These are phyloP conservation scores for Hippopotamyrus pictus DNA, from an alignment of 2,797 vertebrate genomes.

Conservation along the genomic window DNA sequence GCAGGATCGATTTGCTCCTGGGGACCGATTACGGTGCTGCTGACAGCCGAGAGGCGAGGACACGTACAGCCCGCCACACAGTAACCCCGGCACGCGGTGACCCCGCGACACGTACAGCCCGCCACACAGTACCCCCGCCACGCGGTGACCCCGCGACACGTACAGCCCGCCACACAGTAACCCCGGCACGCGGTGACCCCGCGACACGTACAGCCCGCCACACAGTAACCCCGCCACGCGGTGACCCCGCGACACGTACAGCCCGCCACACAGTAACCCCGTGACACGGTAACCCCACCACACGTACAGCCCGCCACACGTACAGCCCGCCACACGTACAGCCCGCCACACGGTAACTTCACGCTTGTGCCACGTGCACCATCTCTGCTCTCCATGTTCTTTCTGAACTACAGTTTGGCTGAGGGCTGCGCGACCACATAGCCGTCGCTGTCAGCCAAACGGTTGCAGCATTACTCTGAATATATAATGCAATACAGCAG, in stretches of 20 bases:
- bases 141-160: conserved; percentile 34
- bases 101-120: background rate
- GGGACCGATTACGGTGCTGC: background rate
- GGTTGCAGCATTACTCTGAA: conserved; percentile 88
- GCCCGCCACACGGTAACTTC: conserved; percentile 47
- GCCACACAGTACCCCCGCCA: conserved; percentile 33
- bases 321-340: too few species aligned
- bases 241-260: too few species aligned
- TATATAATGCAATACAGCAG: conserved; percentile 87
- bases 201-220: too few species aligned
- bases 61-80: conserved; percentile 35
- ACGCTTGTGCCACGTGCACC: conserved; percentile 43
- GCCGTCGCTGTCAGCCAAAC: conserved; percentile 65
- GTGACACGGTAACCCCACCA: too few species aligned
- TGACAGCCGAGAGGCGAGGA: background rate
- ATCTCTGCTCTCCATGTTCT: conserved; percentile 36
- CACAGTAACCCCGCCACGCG: too few species aligned
- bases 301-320: conserved; percentile 35
- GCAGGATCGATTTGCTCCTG: background rate
- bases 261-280: too few species aligned
- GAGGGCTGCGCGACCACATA: conserved; percentile 74
- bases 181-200: too few species aligned
- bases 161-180: too few species aligned
- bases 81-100: conserved; percentile 31
- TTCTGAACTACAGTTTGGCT: conserved; percentile 48